These are phyloP conservation scores for Stichopus chloronotus DNA, from an alignment of 35 echinoderm and acorn worm species.

Conservation along the genomic window DNA sequence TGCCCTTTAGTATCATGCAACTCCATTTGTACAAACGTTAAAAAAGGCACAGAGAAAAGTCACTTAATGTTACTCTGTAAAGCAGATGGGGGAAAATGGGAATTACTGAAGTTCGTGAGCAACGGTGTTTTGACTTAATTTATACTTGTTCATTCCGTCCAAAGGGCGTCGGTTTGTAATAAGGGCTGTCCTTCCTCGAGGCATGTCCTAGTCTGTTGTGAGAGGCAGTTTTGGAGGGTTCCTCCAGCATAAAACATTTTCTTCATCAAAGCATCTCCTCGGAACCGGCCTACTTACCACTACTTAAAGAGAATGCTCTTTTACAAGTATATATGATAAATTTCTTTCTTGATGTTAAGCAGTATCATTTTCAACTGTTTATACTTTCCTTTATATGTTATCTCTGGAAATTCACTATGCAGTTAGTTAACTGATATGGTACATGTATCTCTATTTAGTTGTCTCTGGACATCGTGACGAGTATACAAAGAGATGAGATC, in stretches of 20 bases:
- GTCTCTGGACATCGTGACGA: too few relatives aligned
- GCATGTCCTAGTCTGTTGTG: conserved; percentile 26
- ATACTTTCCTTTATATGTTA: too few relatives aligned
- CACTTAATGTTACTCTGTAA: conserved; percentile 19
- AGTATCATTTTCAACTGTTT: too few relatives aligned
- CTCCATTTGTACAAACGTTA: neutral
- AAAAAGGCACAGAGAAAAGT: neutral
- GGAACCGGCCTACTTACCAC: neutral
- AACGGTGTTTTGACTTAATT: conserved; percentile 46
- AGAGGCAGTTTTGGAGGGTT: conserved; percentile 31
- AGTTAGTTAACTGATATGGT: too few relatives aligned
- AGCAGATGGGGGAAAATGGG: neutral
- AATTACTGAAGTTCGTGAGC: conserved; percentile 42
- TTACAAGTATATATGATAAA: too few relatives aligned
- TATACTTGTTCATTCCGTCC: neutral
- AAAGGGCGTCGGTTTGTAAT: conserved; percentile 34
- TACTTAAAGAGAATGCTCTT: neutral
- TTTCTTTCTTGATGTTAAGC: too few relatives aligned
- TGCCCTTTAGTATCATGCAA: neutral
- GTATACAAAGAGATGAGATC: too few relatives aligned
- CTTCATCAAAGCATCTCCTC: neutral
- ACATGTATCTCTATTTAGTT: too few relatives aligned
- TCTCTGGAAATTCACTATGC: too few relatives aligned
- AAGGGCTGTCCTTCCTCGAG: neutral
- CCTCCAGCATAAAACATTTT: neutral